Base-by-base conservation (phyloP, 2,113 vertebrate species). In the Nannospalax galili region DNA sequence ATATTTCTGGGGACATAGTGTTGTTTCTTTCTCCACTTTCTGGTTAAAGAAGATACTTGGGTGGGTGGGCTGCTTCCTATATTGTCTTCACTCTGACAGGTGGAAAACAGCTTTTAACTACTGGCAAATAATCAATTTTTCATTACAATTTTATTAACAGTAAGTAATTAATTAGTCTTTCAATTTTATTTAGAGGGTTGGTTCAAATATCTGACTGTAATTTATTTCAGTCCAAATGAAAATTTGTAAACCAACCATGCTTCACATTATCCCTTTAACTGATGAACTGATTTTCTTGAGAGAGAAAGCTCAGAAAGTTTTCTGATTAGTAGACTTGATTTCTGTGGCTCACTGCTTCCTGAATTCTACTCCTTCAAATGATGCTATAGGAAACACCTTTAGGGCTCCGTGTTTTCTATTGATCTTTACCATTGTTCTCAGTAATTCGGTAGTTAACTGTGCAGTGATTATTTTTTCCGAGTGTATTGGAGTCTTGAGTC, bases 321-420 rank as follows among this genome's bases (percentile, higher is more conserved):
- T 95, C 93, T 97, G 96, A 98, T 96, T 97, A 96, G 89, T 85
- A 92, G 97, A 94, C 79, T 70, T 92, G 91, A 96, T 96, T 96
- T 90, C 88, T 96, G 88, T 94, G 94, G 80, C 85, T 96, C 93
- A 92, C 86, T 89, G 78, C 95, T 96, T 96, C 95, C 74, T 97
- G 84, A 88, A 81, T 97, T 97, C 95, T 42, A 92, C 93, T 94
- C 97, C 67, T 97, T 97, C 95, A 88, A 73, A 94, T 98, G 95
- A 92, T 97, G 56, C 94, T 96, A 87, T 72, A 89, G 92, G 97
- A 97, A 94, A 95, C 97, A 72, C 80, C 94, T 96, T 96, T 90
- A 86, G 70, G 96, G 82, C 32, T 67, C 97, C 79, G 67, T 93
- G 95, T 90, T 96, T 95, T 93, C 96, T 95, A 95, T 78, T 82